Evolutionary conservation across 2,113 vertebrate species (phyloP).

Genomic region (Raja brachyura): DNA sequence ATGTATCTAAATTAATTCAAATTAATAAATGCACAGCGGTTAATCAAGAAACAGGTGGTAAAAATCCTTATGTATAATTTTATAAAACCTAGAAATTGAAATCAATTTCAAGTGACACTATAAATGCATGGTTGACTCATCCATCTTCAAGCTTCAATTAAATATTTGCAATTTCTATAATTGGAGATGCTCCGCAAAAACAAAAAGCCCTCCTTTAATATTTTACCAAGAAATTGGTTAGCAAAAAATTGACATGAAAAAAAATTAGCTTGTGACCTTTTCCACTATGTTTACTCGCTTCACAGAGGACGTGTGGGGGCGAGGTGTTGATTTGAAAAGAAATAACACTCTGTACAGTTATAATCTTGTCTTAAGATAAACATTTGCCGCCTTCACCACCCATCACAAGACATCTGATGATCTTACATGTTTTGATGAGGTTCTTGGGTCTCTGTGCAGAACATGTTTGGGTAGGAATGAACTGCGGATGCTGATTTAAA

Average conservation of each 20-base stretch:
- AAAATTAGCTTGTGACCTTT: not conserved
- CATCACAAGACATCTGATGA: not conserved
- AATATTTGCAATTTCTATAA: not conserved
- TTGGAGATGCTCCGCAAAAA: not conserved
- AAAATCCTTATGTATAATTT: not conserved
- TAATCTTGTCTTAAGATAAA: not conserved
- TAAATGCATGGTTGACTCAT: not conserved
- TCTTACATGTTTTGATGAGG: not conserved
- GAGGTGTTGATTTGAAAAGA: not conserved
- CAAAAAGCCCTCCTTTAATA: not conserved
- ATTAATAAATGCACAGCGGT: not conserved
- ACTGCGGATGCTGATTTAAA: too few species aligned
- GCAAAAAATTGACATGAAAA: not conserved
- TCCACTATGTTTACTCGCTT: too few species aligned
- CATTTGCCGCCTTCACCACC: not conserved
- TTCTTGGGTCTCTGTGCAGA: not conserved
- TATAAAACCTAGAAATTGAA: not conserved
- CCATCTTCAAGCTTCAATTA: not conserved
- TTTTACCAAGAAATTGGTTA: not conserved
- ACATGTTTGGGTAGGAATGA: too few species aligned
- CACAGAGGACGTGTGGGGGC: conserved; percentile 11
- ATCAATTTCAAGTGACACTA: not conserved
- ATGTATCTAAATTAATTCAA: not conserved
- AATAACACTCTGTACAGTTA: not conserved
- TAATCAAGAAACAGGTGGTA: not conserved